A percentile compares a stretch with the other conserved stretches of the same genome.
These are phyloP conservation scores for Gila orcuttii DNA, from an alignment of 2,113 vertebrate genomes.

Conservation along the genomic window DNA sequence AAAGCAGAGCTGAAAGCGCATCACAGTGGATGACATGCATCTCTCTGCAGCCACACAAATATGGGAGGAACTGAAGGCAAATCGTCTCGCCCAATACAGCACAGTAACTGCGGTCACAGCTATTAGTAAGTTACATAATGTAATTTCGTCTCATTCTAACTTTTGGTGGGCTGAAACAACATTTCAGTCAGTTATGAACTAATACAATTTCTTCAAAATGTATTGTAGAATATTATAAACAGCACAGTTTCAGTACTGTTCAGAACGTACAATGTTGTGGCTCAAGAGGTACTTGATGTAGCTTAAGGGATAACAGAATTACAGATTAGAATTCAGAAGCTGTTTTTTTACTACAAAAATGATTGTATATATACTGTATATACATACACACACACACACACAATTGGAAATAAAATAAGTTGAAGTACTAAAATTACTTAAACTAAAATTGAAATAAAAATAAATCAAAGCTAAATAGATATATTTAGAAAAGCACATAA, in stretches of 20 bases:
- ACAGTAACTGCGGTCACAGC: slow-evolving; percentile 53
- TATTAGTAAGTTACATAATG: slow-evolving; percentile 59
- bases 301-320: not conserved
- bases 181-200: not conserved
- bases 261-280: slow-evolving; percentile 4
- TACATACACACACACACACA: no score
- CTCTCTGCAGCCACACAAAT: slow-evolving; percentile 34
- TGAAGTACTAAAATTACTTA: no score
- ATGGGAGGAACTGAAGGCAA: slow-evolving; percentile 57
- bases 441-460: no score
- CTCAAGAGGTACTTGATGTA: not conserved
- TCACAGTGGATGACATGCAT: slow-evolving; percentile 40
- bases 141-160: not conserved
- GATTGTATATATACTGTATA: not conserved
- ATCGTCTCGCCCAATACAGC: slow-evolving; percentile 52
- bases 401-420: no score
- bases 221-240: not conserved
- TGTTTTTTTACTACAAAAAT: not conserved
- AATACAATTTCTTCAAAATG: not conserved
- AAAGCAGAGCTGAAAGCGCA: not conserved
- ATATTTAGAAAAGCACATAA: no score
- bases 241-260: not conserved
- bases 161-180: not conserved
- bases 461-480: no score
- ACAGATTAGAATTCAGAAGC: not conserved